phyloP scores from a whole-genome alignment of 2,113 vertebrate species.

The Orycteropus afer region DNA sequence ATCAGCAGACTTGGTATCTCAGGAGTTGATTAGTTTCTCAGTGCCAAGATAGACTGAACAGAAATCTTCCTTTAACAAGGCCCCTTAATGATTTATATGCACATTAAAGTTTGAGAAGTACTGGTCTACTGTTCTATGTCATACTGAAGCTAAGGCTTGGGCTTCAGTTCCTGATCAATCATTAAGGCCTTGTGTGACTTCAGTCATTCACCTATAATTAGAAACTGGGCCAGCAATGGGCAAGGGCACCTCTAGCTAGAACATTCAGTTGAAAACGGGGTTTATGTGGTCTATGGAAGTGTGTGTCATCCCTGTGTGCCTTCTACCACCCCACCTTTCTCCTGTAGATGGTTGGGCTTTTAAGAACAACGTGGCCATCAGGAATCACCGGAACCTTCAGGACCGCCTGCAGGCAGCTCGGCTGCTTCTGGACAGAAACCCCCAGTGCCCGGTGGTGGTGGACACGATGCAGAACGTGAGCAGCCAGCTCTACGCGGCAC shows the following conservation, averaged over 20 bases:
- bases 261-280: background rate
- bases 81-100: background rate
- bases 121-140: background rate
- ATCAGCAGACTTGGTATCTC: background rate
- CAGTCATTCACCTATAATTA: background rate
- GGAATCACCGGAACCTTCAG: conserved; percentile 89
- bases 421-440: conserved; percentile 87
- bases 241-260: background rate
- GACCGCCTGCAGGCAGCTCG: conserved; percentile 90
- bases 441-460: conserved; percentile 93
- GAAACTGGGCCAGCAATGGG: background rate
- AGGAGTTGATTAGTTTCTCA: background rate
- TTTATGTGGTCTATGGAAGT: background rate
- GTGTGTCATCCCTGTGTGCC: background rate
- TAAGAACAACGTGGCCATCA: conserved; percentile 92
- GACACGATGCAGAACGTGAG: conserved; percentile 91
- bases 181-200: background rate
- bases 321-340: conserved; percentile 24
- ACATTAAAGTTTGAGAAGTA: background rate
- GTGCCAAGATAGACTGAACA: too few relatives aligned
- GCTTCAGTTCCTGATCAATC: background rate
- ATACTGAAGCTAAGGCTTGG: background rate
- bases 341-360: conserved; percentile 94
- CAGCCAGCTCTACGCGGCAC: conserved; percentile 89
- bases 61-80: background rate